These are phyloP conservation scores for Osmerus eperlanus DNA, from an alignment of 2,113 vertebrate genomes.

Conservation along the genomic window DNA sequence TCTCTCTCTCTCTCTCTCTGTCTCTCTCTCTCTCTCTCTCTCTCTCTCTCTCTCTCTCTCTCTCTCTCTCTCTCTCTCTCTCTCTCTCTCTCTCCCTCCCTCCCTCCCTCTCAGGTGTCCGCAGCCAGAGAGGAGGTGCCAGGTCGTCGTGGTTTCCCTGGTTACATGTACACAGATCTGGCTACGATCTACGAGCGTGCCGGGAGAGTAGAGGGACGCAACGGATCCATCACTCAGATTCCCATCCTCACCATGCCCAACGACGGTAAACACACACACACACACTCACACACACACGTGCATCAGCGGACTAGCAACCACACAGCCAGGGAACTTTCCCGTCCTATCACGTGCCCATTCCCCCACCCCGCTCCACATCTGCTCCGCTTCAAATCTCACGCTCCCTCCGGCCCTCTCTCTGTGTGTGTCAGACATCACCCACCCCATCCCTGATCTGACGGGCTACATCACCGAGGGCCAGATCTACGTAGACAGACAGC, in stretches of 20 bases:
- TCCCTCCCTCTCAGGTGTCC: constrained; percentile 57
- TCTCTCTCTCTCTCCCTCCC: background rate
- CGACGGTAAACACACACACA: constrained; percentile 72
- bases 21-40: too few relatives aligned
- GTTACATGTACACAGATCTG: constrained; percentile 78
- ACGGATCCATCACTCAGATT: constrained; percentile 80
- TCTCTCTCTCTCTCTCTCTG: too few relatives aligned
- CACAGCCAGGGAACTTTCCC: too few relatives aligned
- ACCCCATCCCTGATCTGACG: constrained; percentile 81
- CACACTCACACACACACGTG: constrained; percentile 47
- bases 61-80: background rate
- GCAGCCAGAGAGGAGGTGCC: constrained; percentile 72
- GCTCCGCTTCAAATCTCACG: background rate
- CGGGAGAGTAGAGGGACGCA: constrained; percentile 71
- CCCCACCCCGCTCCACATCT: background rate
- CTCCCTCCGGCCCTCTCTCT: too few relatives aligned
- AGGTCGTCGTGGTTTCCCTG: constrained; percentile 68
- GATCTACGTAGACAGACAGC: constrained; percentile 78
- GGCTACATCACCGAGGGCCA: constrained; percentile 83
- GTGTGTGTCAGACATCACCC: constrained; percentile 72
- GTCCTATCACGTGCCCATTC: too few relatives aligned
- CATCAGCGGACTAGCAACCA: too few relatives aligned
- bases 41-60: background rate
- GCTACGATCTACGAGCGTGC: constrained; percentile 76
- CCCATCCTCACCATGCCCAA: constrained; percentile 75